A percentile compares a stretch with the other conserved stretches of the same genome.
Conservation (phyloP, 2,113 vertebrate species). For the Trichomycterus rosablanca region DNA sequence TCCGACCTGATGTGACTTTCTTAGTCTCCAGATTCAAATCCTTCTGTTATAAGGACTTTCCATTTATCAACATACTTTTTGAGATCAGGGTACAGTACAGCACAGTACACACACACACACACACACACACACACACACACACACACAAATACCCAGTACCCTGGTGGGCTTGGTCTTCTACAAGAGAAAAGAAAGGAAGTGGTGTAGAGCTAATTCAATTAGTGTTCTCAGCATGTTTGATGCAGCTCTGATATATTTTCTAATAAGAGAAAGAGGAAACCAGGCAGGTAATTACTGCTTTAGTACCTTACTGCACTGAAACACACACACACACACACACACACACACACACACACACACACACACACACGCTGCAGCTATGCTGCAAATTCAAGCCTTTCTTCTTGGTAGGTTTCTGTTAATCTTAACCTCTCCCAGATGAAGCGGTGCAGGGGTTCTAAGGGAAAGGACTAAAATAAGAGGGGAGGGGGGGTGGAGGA, state of each 20-base stretch:
- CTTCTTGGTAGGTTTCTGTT: too few species aligned
- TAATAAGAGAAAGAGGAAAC: conserved; percentile 50
- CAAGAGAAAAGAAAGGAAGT: conserved; percentile 16
- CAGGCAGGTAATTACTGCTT: conserved; percentile 52
- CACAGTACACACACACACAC: background rate
- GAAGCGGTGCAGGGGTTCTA: too few species aligned
- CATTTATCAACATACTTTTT: too few species aligned
- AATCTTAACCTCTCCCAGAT: too few species aligned
- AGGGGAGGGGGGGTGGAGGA: too few species aligned
- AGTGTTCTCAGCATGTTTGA: conserved; percentile 42
- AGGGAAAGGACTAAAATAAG: too few species aligned
- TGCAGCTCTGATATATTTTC: conserved; percentile 42
- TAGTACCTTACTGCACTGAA: conserved; percentile 38
- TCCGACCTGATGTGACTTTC: too few species aligned
- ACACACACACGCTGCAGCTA: conserved; percentile 7
- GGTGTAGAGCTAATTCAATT: conserved; percentile 43
- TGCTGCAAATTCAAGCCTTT: background rate
- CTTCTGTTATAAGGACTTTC: too few species aligned
- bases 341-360: conserved; percentile 7
- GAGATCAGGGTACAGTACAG: too few species aligned
- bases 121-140: background rate
- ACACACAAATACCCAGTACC: background rate
- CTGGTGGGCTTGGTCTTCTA: conserved; percentile 16
- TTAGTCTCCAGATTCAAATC: too few species aligned
- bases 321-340: conserved; percentile 19